Base-by-base conservation (phyloP, 2,888 invertebrate species). In the Cetonia aurata region DNA sequence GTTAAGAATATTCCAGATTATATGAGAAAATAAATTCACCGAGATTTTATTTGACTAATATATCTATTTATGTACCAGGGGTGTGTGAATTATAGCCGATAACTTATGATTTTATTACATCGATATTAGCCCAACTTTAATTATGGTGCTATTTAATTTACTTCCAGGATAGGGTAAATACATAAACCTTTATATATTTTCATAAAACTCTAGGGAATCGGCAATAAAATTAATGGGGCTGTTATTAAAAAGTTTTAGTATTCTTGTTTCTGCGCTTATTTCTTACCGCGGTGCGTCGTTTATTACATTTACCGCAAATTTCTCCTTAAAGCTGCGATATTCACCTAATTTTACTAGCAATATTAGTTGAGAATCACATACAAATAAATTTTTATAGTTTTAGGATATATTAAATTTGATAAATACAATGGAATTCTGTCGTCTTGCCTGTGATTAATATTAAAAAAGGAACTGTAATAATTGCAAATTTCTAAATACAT, bases 191-290 rank as follows among this genome's bases (percentile, higher is more conserved):
- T 42, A 57, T 57, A 57, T 57, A 57, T 57, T 57, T 57, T 57
- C 57, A 57, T 50, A 62, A 48, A 62, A 31, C 48, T 48, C 33
- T 10, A 48, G 12, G 15, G 15, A 48, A 33, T 19, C 48, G 48
- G 33, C 31, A 31, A 33, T 62, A 62, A 62, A 62, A 50, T 48
- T 62, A 48, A 46, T 62, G 48, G 31, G 12, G 3, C 33, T 9
- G 48, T 48, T 50, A 50, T 62, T 62, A 62, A 50, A 62, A 62
- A 48, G 31, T 60, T 60, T 46, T 60, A 60, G 25, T 60, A 60
- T 13, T 46, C 48, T 25, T 60, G 25, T 46, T 46, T 46, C 17
- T 19, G 13, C 13, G 25, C 48, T 48, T 3, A n/a, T 48, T 15
- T 48, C n/a, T 48, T 48, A 48, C n/a, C n/a, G n/a, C n/a, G n/a